Conservation (phyloP, 2,888 invertebrate species). For the Sinotaia quadrata region DNA sequence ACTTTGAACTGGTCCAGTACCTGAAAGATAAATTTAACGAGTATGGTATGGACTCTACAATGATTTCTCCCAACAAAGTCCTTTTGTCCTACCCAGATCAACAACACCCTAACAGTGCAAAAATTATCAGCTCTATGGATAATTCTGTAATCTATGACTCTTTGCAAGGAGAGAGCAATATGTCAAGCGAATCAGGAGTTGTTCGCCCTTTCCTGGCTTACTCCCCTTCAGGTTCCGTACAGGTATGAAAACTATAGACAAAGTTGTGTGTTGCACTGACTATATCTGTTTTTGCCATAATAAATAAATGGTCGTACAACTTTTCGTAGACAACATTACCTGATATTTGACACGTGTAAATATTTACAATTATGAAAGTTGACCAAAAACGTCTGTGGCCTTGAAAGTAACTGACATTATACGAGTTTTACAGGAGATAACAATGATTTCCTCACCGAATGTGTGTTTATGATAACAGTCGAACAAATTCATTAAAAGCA, state of each 20-base stretch:
- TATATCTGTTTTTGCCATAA: no score
- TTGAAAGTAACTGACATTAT: no score
- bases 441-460: no score
- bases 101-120: constrained; percentile 56
- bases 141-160: constrained; percentile 1
- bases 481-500: no score
- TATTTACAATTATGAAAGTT: no score
- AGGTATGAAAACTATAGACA: neutral
- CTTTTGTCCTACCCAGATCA: constrained; percentile 67
- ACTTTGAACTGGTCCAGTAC: constrained; percentile 52
- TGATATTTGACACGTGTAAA: no score
- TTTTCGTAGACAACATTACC: no score
- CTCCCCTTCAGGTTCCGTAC: constrained; percentile 5
- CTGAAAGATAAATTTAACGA: constrained; percentile 53
- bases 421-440: no score
- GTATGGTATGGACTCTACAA: constrained; percentile 59
- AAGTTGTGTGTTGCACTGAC: no score
- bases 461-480: no score
- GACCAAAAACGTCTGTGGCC: no score
- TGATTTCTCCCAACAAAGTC: constrained; percentile 60
- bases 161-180: neutral
- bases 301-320: no score
- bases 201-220: constrained; percentile 21
- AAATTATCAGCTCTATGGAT: constrained; percentile 26
- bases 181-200: constrained; percentile 4